Evolutionary conservation across 2,113 vertebrate species (phyloP).

Genomic region (Acanthochromis polyacanthus): DNA sequence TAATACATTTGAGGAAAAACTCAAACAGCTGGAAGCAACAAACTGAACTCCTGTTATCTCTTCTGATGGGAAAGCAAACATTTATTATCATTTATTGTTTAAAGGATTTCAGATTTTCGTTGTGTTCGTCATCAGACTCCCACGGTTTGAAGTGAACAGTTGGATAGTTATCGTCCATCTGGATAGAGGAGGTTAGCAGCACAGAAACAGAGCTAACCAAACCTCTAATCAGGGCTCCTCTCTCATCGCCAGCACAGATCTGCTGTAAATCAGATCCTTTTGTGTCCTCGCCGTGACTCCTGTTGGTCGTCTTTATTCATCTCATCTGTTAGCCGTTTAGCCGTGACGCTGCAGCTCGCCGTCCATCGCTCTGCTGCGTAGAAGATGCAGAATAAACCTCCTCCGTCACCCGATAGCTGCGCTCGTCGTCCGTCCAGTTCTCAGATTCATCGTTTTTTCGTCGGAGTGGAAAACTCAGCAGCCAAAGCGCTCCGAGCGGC

Average conservation of each 20-base stretch:
- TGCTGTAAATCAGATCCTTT: constrained; percentile 60
- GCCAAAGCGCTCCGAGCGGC: constrained; percentile 1
- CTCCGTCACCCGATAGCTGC: constrained; percentile 47
- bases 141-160: no score
- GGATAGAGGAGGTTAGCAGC: background rate
- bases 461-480: constrained; percentile 29
- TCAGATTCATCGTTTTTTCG: constrained; percentile 26
- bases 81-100: no score
- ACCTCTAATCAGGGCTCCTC: constrained; percentile 34
- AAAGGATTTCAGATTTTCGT: no score
- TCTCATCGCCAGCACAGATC: constrained; percentile 26
- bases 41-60: no score
- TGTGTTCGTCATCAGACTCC: background rate
- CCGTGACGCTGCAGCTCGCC: constrained; percentile 39
- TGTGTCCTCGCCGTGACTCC: constrained; percentile 55
- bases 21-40: no score
- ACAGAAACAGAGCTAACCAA: constrained; percentile 8
- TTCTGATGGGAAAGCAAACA: no score
- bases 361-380: background rate
- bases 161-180: background rate
- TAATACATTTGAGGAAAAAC: no score
- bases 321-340: constrained; percentile 68
- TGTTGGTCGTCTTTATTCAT: constrained; percentile 31
- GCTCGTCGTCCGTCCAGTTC: constrained; percentile 31
- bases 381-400: background rate